A percentile compares a stretch with the other conserved stretches of the same genome.
Conservation (phyloP, 2,888 invertebrate genomes). For the Galerucella calmariensis region DNA sequence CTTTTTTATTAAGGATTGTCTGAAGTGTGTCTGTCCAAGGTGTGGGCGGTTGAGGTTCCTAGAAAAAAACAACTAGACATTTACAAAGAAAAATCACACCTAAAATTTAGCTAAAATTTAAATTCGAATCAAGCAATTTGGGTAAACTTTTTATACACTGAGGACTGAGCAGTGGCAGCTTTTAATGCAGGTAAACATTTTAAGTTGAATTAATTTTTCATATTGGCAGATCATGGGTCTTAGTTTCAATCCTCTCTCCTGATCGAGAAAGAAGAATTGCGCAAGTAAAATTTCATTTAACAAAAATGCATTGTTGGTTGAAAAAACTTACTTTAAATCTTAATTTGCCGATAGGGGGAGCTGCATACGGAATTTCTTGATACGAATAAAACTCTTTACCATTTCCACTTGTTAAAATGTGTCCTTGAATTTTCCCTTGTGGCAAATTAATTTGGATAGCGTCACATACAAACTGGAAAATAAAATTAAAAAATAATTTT, state of each 20-base stretch:
- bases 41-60: conserved; percentile 46
- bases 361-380: conserved; percentile 45
- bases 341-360: conserved; percentile 38
- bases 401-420: conserved; percentile 13
- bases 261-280: no score
- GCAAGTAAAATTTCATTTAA: no score
- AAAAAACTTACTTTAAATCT: conserved; percentile 40
- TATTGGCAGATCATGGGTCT: no score
- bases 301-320: background rate
- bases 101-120: background rate
- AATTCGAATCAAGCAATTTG: background rate
- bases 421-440: conserved; percentile 32
- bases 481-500: background rate
- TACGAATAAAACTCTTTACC: conserved; percentile 36
- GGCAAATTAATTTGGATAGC: conserved; percentile 23
- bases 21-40: conserved; percentile 46
- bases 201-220: no score
- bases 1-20: conserved; percentile 42
- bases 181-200: no score
- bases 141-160: background rate
- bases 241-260: no score
- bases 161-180: no score
- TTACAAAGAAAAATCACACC: background rate
- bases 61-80: conserved; percentile 10
- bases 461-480: conserved; percentile 15